Base-by-base conservation (phyloP, 2,113 vertebrate species). In the Dissostichus mawsoni region DNA sequence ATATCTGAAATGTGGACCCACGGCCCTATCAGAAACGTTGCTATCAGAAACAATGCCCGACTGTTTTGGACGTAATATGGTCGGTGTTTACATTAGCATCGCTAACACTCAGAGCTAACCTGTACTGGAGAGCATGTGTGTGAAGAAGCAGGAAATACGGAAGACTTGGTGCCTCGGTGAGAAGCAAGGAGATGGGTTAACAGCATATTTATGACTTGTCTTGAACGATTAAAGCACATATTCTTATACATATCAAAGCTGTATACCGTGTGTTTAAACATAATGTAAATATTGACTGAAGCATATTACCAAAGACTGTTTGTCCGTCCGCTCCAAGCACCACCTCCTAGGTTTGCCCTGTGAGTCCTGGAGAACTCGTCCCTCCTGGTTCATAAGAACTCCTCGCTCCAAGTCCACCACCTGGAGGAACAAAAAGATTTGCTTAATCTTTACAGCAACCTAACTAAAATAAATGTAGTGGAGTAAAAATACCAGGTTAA, bases 311-410 rank as follows among this genome's bases (percentile, higher is more conserved):
- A 91, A 99, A 97, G 83, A 99, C 95, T 7, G 97, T 99, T 67
- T 95, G 96, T 56, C n/a, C 97, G 81, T 99, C 98, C 57, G 96
- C 97, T 90, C 98, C 98, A 62, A 99, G 92, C 56, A 98, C 96
- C 78, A 99, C 95, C 96, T 95, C 45, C 96, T 97, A 55, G 98
- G 97, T 11, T 96, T 96, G 58, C 98, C 98, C 53, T 96, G 94
- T 33, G 98, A 98, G 88, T 99, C 98, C 84, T 99, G 98, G 64
- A 99, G 97, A 83, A 97, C 87, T 84, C 94, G n/a, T 87, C 98
- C 98, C 89, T 98, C 96, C 68, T 95, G 94, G 23, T 99, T 99
- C 95, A 99, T 93, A 29, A 99, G 96, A 69, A 99, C 78, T 4
- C 97, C 97, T 73, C 93, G 95, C 41, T 97, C 96, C 79, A 99